phyloP scores from a whole-genome alignment of 2,888 invertebrate genomes.

The Dryobotodes eremita region DNA sequence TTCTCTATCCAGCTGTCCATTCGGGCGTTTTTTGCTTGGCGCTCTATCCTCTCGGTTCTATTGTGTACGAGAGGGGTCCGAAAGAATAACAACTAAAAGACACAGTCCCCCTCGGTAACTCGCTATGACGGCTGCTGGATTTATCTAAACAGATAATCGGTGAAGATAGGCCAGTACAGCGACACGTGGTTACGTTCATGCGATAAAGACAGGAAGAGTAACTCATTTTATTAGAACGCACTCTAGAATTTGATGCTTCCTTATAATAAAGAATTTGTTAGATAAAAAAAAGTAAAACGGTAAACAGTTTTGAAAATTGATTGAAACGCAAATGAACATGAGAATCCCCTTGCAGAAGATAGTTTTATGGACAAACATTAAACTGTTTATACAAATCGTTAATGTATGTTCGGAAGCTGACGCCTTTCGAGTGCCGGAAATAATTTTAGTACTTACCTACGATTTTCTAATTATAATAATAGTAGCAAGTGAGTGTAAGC shows the following conservation, averaged over 20 bases:
- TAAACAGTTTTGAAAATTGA: constrained; percentile 14
- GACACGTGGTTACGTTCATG: constrained; percentile 65
- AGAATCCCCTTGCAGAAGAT: not conserved
- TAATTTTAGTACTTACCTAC: constrained; percentile 82
- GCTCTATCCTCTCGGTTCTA: constrained; percentile 62
- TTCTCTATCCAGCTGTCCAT: constrained; percentile 44
- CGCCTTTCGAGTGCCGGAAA: constrained; percentile 69
- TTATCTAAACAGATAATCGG: constrained; percentile 84
- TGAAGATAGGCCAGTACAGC: constrained; percentile 67
- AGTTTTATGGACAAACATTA: constrained; percentile 20
- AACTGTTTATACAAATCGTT: constrained; percentile 35
- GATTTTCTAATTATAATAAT: constrained; percentile 88
- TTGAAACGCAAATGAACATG: not conserved
- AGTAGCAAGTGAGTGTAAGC: constrained; percentile 87
- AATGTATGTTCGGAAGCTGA: constrained; percentile 64
- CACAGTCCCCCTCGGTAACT: constrained; percentile 75
- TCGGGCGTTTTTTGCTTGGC: constrained; percentile 62
- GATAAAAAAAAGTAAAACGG: constrained; percentile 3
- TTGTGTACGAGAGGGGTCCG: constrained; percentile 73
- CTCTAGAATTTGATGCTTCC: constrained; percentile 27
- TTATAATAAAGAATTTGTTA: constrained; percentile 11
- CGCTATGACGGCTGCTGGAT: constrained; percentile 76
- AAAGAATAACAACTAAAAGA: constrained; percentile 80
- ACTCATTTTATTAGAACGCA: constrained; percentile 25
- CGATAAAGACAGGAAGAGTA: constrained; percentile 58